Conservation (phyloP, 1,140 invertebrate genomes). For the Drosophila subobscura region DNA sequence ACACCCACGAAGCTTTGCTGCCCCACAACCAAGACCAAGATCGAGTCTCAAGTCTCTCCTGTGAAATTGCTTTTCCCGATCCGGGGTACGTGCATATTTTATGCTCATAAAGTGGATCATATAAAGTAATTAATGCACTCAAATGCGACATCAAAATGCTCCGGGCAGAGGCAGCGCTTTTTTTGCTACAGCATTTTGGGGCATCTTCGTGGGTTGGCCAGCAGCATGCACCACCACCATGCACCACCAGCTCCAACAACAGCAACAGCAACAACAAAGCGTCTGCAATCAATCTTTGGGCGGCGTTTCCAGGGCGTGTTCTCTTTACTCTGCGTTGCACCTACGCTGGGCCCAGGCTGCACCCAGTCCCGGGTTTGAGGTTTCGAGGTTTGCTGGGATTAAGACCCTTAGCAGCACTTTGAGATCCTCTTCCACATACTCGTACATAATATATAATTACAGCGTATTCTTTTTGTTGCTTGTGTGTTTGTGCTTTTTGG, state of each 20-base stretch:
- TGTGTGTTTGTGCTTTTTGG: constrained; percentile 22
- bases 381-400: constrained; percentile 40
- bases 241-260: constrained; percentile 12
- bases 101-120: constrained; percentile 79
- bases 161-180: constrained; percentile 53
- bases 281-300: constrained; percentile 69
- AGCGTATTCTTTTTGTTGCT: constrained; percentile 35
- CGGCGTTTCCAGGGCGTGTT: constrained; percentile 70
- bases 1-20: constrained; percentile 63
- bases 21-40: too few species aligned
- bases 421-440: constrained; percentile 38
- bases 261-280: constrained; percentile 58
- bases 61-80: constrained; percentile 59
- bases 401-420: constrained; percentile 64
- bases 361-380: constrained; percentile 28
- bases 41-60: not conserved
- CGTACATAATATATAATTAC: constrained; percentile 58
- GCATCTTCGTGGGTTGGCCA: constrained; percentile 65
- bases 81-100: constrained; percentile 59
- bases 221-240: constrained; percentile 1
- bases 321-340: constrained; percentile 81
- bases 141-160: constrained; percentile 81
- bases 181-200: constrained; percentile 35
- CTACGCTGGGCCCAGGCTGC: constrained; percentile 53
- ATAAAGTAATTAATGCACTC: constrained; percentile 83